Evolutionary conservation across 2,888 invertebrate species (phyloP), one percentile per base, ranked within the genome.

Genomic region (Pseudeuparius sepicola): DNA sequence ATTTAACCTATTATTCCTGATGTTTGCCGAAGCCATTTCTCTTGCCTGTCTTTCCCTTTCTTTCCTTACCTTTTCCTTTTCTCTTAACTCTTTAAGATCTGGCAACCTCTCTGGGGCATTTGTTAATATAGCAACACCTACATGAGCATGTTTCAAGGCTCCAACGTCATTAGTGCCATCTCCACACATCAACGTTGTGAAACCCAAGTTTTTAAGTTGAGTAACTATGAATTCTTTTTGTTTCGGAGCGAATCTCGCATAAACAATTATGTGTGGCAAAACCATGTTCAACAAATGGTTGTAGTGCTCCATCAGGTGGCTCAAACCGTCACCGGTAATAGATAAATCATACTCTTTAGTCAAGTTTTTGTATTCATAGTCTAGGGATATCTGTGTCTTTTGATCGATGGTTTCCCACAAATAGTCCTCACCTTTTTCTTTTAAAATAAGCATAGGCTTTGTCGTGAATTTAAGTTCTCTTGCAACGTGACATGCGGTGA

Each of bases 151-250:
- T 64, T 98, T 99, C 31, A 99, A 66, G 3, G 94, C 94, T 11
- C 98, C 98, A 7, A 99, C 98, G 65, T 99, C 98, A 60, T 99
- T 99, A 2, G 99, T 99, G 34, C 99, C 99, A 66, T 99, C 99
- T 2, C 99, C 98, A 57, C 98, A 99, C 99, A 99, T 99, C 2
- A 99, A 68, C 0, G 96, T 93, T 3, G 76, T 75, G 54, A 77
- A 89, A 3, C 98, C 98, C 7, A 86, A 65, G 16, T 77, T 72
- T 58, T 92, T 96, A 33, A 98, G 64, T 3, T 84, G 78, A 5
- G 89, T 85, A 25, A 99, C 82, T 2, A 97, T 85, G 55, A 79
- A 83, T 64, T 98, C 97, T 64, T 98, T 99, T 60, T 99, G 98
- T 59, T 98, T 98, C 0, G 99, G 98, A 2, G 94, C 93, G 54